phyloP scores from a whole-genome alignment of 1,140 invertebrate species.

The Drosophila melanica region DNA sequence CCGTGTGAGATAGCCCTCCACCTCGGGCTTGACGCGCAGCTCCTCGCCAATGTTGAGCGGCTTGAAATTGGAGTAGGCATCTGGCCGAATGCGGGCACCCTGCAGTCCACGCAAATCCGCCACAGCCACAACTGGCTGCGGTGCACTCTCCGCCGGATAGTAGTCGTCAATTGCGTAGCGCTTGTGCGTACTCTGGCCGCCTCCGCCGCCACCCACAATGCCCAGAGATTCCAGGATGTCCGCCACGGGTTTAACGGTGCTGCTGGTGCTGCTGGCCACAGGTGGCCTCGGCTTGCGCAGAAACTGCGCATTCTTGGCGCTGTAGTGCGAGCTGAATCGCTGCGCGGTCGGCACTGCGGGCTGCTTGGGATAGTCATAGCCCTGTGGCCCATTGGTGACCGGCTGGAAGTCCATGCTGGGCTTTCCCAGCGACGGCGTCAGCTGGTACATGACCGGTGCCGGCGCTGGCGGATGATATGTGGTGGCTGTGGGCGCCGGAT shows the following conservation, averaged over 20 bases:
- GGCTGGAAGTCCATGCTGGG: constrained; percentile 65
- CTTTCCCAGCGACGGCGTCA: constrained; percentile 42
- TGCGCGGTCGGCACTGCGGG: constrained; percentile 8
- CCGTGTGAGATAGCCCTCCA: constrained; percentile 77
- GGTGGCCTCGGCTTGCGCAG: constrained; percentile 54
- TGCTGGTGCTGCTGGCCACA: not conserved
- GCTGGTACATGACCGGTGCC: constrained; percentile 63
- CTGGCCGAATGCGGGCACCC: constrained; percentile 66
- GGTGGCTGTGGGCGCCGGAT: constrained; percentile 58
- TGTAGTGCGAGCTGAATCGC: constrained; percentile 82
- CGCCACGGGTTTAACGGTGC: constrained; percentile 73
- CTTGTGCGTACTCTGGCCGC: constrained; percentile 56
- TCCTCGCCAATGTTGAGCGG: constrained; percentile 80
- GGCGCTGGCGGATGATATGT: constrained; percentile 78
- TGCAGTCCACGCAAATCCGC: constrained; percentile 68
- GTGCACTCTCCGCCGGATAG: constrained; percentile 76
- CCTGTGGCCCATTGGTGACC: constrained; percentile 37
- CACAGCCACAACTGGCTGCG: constrained; percentile 67
- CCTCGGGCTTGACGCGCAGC: constrained; percentile 76
- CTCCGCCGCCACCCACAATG: constrained; percentile 55
- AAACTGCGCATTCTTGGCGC: constrained; percentile 75
- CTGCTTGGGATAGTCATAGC: constrained; percentile 33
- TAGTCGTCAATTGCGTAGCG: constrained; percentile 72
- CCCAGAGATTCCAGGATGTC: constrained; percentile 77
- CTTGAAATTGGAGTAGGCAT: constrained; percentile 79